These are phyloP conservation scores for Nymphalis urticae DNA, from an alignment of 2,888 invertebrate species.

Conservation along the genomic window DNA sequence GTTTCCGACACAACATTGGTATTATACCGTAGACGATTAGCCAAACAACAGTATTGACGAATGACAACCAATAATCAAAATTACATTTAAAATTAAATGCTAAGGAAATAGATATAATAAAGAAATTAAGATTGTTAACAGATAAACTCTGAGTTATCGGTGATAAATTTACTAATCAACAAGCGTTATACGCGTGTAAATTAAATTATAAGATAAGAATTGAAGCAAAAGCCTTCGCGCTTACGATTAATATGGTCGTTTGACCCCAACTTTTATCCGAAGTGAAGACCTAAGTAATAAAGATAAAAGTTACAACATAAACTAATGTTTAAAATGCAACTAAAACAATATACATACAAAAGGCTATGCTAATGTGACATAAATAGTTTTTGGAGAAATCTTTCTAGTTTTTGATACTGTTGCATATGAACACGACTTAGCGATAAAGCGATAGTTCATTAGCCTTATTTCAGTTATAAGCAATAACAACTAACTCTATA, in stretches of 20 bases:
- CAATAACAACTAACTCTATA: conserved; percentile 54
- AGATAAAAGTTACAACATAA: conserved; percentile 54
- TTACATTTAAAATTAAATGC: conserved; percentile 44
- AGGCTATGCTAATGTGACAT: conserved; percentile 42
- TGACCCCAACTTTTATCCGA: conserved; percentile 54
- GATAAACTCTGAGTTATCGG: conserved; percentile 62
- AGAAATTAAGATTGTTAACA: conserved; percentile 66
- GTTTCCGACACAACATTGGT: conserved; percentile 21
- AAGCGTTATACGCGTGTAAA: conserved; percentile 64
- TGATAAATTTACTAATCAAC: conserved; percentile 67
- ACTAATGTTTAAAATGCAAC: conserved; percentile 50
- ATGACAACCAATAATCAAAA: conserved; percentile 44
- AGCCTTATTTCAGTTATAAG: conserved; percentile 71
- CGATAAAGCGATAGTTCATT: conserved; percentile 57
- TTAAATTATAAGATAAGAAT: conserved; percentile 75
- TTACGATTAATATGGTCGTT: conserved; percentile 59
- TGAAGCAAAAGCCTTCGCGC: conserved; percentile 57
- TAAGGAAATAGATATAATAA: conserved; percentile 57
- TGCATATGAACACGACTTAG: conserved; percentile 39
- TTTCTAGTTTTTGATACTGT: conserved; percentile 36
- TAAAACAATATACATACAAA: conserved; percentile 44
- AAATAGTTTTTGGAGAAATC: conserved; percentile 38
- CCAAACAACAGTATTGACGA: conserved; percentile 38
- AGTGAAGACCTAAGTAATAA: conserved; percentile 51
- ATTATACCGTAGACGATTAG: conserved; percentile 38